phyloP scores from a whole-genome alignment of 1,140 invertebrate species.

The Brachionus rotundiformis region DNA sequence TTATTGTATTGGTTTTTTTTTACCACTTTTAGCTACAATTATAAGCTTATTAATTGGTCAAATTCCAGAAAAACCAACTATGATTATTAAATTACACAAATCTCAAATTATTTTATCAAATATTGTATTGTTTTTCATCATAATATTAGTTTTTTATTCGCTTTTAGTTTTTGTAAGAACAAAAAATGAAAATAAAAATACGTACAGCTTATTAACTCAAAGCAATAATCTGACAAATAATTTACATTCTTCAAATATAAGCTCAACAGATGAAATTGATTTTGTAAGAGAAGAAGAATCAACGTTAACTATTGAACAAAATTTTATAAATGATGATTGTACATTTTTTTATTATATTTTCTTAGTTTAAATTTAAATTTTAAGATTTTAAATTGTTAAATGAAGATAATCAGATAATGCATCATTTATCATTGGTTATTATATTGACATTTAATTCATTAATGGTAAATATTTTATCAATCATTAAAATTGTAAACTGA shows the following conservation, averaged over 20 bases:
- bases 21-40: constrained; percentile 8
- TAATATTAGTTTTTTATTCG: constrained; percentile 15
- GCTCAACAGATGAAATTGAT: not conserved
- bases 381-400: not conserved
- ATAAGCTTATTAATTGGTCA: not conserved
- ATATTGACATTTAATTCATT: constrained; percentile 42
- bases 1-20: constrained; percentile 16
- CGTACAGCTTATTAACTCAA: not conserved
- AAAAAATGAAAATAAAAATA: constrained; percentile 32
- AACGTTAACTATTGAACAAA: not conserved
- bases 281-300: not conserved
- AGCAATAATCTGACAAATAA: too few species aligned
- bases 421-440: constrained; percentile 36
- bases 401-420: constrained; percentile 37
- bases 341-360: not conserved
- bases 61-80: not conserved
- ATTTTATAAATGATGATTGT: not conserved
- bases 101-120: constrained; percentile 36
- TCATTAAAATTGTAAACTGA: too few species aligned
- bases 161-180: constrained; percentile 3
- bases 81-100: constrained; percentile 14
- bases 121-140: constrained; percentile 3
- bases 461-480: not conserved
- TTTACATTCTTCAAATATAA: too few species aligned
- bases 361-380: not conserved